phyloP scores from a whole-genome alignment of 1,140 invertebrate species.

The Zophobas morio region DNA sequence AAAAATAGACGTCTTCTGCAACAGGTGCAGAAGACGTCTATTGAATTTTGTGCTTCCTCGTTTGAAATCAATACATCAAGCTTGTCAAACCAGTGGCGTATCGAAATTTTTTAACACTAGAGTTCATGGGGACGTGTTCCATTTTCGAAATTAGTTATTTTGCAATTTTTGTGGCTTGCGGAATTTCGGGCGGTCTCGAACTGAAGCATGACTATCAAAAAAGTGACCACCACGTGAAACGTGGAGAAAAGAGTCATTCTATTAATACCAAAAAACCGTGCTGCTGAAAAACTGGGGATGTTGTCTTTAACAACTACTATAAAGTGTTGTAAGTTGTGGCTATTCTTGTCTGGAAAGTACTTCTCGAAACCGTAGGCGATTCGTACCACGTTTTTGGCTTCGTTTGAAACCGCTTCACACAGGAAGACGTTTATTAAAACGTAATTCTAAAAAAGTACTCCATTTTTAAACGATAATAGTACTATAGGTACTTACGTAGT shows the following conservation, averaged over 20 bases:
- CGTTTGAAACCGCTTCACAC: background rate
- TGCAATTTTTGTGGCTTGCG: no score
- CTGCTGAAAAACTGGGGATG: background rate
- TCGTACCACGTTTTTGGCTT: background rate
- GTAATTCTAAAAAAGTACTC: background rate
- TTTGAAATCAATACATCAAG: no score
- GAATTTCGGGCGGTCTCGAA: background rate
- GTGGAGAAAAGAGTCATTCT: background rate
- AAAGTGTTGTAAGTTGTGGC: background rate
- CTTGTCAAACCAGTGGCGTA: no score
- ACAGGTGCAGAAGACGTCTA: no score
- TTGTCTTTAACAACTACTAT: background rate
- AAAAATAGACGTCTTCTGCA: no score
- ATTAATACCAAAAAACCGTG: background rate
- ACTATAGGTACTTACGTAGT: background rate
- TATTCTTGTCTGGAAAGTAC: background rate
- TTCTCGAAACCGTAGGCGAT: background rate
- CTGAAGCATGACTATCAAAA: conserved; percentile 19
- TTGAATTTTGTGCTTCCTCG: no score
- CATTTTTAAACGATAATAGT: background rate
- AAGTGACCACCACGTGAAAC: conserved; percentile 4
- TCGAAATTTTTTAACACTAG: no score
- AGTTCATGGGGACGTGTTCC: no score
- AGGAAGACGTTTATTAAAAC: background rate
- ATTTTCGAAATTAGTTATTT: no score